Evolutionary conservation across 2,113 vertebrate genomes (phyloP).

Genomic region (Pristiophorus japonicus): DNA sequence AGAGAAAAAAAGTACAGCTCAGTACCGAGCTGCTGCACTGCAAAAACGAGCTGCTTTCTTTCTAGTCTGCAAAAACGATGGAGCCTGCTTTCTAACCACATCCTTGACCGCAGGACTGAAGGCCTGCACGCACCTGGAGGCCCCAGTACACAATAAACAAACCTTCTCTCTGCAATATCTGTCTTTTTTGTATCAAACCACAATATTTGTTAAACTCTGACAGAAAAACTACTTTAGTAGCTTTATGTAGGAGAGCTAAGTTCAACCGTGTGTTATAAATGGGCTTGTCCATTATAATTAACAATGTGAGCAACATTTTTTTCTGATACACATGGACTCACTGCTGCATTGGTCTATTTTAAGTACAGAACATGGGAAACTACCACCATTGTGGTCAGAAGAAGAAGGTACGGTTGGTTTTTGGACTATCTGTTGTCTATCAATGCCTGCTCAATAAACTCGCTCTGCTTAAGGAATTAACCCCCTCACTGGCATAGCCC

Average conservation of each 20-base stretch:
- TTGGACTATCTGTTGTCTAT: background rate
- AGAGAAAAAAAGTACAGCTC: background rate
- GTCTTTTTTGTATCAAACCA: background rate
- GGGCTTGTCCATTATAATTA: background rate
- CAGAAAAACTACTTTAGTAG: background rate
- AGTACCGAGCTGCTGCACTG: slow-evolving; percentile 13
- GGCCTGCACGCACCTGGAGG: slow-evolving; percentile 33
- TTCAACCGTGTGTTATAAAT: background rate
- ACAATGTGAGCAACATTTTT: background rate
- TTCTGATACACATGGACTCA: background rate
- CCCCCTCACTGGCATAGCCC: background rate
- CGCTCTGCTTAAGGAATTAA: background rate
- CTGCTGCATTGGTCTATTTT: slow-evolving; percentile 18
- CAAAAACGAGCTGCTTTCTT: slow-evolving; percentile 24
- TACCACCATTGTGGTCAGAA: slow-evolving; percentile 27
- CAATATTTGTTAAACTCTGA: background rate
- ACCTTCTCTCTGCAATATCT: background rate
- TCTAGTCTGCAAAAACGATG: slow-evolving; percentile 33
- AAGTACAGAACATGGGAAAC: slow-evolving; percentile 18
- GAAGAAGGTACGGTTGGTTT: background rate
- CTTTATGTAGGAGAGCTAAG: background rate
- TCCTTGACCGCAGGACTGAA: slow-evolving; percentile 26
- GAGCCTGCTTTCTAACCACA: slow-evolving; percentile 21
- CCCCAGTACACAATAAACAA: slow-evolving; percentile 33
- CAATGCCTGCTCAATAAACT: background rate